Percentiles rank a stretch among this genome's conserved stretches.
Evolutionary conservation across 2,888 invertebrate species (phyloP).

Genomic region (Gnatocerus cornutus): DNA sequence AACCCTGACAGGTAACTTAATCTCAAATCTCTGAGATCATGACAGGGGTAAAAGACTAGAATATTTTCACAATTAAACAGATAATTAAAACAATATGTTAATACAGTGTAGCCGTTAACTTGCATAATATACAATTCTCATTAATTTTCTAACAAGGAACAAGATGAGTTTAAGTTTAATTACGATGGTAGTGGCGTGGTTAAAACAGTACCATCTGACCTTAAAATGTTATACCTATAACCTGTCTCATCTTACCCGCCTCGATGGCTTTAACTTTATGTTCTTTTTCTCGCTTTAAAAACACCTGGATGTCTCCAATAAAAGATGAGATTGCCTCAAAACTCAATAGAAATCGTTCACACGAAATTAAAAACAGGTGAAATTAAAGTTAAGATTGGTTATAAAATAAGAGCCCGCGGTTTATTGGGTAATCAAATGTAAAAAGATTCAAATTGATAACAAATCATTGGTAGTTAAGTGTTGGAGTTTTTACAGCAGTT

Average conservation of each 20-base stretch:
- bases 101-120: constrained; percentile 17
- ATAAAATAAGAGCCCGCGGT: not conserved
- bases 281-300: constrained; percentile 37
- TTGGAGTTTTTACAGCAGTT: constrained; percentile 1
- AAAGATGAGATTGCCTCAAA: constrained; percentile 9
- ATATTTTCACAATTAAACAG: constrained; percentile 35
- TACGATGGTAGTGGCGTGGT: constrained; percentile 16
- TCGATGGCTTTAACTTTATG: constrained; percentile 23
- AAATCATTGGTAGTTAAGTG: constrained; percentile 3
- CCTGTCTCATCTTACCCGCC: constrained; percentile 2
- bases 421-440: constrained; percentile 8
- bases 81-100: constrained; percentile 39
- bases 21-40: constrained; percentile 20
- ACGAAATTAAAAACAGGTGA: constrained; percentile 1
- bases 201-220: constrained; percentile 33
- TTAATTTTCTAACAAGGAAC: constrained; percentile 29
- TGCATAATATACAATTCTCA: constrained; percentile 28
- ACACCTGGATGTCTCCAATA: constrained; percentile 34
- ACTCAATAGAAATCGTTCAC: constrained; percentile 9
- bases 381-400: not conserved
- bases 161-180: constrained; percentile 25
- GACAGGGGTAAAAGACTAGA: constrained; percentile 4
- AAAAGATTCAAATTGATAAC: constrained; percentile 5
- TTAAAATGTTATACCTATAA: not conserved
- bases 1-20: constrained; percentile 30